These are phyloP conservation scores for Epinephelus awoara DNA, from an alignment of 2,797 vertebrate species.

Conservation along the genomic window DNA sequence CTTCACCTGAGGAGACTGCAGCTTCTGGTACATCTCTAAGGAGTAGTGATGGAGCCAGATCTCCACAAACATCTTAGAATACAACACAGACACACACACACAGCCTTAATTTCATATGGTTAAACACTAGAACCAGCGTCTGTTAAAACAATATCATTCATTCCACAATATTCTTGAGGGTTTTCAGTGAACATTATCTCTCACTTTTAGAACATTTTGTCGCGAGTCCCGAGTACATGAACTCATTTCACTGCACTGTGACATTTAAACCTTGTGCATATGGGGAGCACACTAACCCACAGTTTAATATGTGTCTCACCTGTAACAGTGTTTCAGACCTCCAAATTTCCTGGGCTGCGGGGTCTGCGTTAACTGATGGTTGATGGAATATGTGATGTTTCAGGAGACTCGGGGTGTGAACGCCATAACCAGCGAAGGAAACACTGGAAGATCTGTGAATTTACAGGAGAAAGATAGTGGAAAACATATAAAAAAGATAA, in stretches of 20 bases:
- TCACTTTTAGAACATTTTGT: not conserved
- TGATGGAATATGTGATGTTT: slow-evolving; percentile 97
- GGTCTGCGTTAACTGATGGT: slow-evolving; percentile 94
- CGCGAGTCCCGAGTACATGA: fast-evolving
- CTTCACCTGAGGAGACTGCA: slow-evolving; percentile 98
- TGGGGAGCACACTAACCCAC: too few species aligned
- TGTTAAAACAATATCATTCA: not conserved
- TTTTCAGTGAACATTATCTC: not conserved
- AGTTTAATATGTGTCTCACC: slow-evolving; percentile 72
- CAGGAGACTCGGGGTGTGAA: slow-evolving; percentile 92
- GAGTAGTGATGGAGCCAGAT: slow-evolving; percentile 99
- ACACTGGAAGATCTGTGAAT: slow-evolving; percentile 84
- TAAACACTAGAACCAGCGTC: not conserved
- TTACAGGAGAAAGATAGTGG: not conserved
- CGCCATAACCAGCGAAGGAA: slow-evolving; percentile 91
- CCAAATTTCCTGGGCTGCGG: slow-evolving; percentile 98
- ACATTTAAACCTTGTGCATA: fast-evolving
- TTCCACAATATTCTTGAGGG: not conserved
- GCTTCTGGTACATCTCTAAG: slow-evolving; percentile 96
- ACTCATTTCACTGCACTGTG: not conserved
- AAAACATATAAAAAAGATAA: not conserved
- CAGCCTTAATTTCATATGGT: not conserved
- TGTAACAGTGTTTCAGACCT: slow-evolving; percentile 94
- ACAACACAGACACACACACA: not conserved
- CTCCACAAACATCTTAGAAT: slow-evolving; percentile 94